A percentile compares a stretch with the other conserved stretches of the same genome.
phyloP scores from a whole-genome alignment of 1,140 invertebrate genomes.

The Scaptomyza pallida region DNA sequence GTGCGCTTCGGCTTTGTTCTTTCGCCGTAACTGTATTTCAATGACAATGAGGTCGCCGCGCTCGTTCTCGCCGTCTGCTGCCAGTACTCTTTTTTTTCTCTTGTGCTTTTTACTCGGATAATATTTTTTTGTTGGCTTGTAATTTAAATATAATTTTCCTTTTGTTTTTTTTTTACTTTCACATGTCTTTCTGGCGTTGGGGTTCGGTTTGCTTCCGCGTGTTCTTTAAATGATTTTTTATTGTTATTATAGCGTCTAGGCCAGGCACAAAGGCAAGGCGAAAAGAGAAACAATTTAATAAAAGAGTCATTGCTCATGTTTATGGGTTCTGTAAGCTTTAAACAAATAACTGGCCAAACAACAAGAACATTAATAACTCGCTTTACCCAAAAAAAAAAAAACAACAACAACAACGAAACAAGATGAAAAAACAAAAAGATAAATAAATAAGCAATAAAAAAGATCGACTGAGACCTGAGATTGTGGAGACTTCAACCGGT shows the following conservation, averaged over 20 bases:
- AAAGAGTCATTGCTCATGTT: background rate
- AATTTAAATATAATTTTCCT: conserved; percentile 26
- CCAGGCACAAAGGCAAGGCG: background rate
- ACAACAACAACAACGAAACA: too few relatives aligned
- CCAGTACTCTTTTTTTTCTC: conserved; percentile 47
- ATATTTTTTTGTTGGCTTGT: conserved; percentile 3
- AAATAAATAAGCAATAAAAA: conserved; percentile 59
- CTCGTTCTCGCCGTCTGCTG: conserved; percentile 22
- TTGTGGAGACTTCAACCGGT: conserved; percentile 49
- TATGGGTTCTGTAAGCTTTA: conserved; percentile 11
- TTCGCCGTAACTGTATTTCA: conserved; percentile 70
- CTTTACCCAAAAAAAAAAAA: conserved; percentile 17
- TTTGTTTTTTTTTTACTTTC: conserved; percentile 17
- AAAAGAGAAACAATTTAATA: conserved; percentile 14
- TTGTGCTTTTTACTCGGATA: conserved; percentile 6
- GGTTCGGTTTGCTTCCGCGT: conserved; percentile 23
- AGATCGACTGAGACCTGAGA: conserved; percentile 31
- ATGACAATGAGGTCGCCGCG: conserved; percentile 72
- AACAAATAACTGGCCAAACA: conserved; percentile 17
- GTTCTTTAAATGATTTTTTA: conserved; percentile 17
- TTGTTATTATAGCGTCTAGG: conserved; percentile 24
- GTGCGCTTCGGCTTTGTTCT: conserved; percentile 52
- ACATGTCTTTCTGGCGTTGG: conserved; percentile 13
- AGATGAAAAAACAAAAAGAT: conserved; percentile 21
- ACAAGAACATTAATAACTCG: conserved; percentile 23